Percentiles rank a stretch among this genome's conserved stretches.
phyloP scores from a whole-genome alignment of 2,113 vertebrate species.

The Caranx melampygus region DNA sequence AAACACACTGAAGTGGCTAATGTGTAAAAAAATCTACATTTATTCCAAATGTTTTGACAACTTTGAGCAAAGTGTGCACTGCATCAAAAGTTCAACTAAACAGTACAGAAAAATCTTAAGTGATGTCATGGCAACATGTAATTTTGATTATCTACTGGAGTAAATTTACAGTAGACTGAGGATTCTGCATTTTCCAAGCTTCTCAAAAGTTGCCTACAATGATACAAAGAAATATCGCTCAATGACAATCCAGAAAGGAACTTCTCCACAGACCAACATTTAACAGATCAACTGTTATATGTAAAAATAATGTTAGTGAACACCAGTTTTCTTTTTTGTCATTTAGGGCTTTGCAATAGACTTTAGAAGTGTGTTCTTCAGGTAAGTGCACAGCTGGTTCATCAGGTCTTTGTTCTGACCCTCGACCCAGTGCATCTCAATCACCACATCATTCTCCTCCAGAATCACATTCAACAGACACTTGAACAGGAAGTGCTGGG shows the following conservation, averaged over 20 bases:
- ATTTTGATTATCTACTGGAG: background rate
- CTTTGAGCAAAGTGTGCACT: slow-evolving; percentile 9
- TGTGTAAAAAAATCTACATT: slow-evolving; percentile 38
- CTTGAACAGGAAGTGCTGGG: slow-evolving; percentile 90
- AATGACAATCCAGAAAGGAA: background rate
- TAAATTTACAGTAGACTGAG: background rate
- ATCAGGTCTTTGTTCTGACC: slow-evolving; percentile 97
- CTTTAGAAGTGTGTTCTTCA: slow-evolving; percentile 92
- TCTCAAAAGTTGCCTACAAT: background rate
- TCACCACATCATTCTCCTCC: slow-evolving; percentile 83
- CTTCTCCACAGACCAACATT: background rate
- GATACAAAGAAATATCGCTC: background rate
- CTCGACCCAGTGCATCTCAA: slow-evolving; percentile 98
- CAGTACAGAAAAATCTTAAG: background rate
- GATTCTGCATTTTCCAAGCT: background rate
- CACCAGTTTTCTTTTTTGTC: background rate
- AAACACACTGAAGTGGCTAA: background rate
- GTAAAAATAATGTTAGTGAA: slow-evolving; percentile 8
- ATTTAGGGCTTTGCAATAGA: slow-evolving; percentile 79
- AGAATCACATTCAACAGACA: slow-evolving; percentile 90
- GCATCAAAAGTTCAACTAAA: slow-evolving; percentile 18
- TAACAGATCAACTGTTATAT: too few species aligned
- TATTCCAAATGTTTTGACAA: slow-evolving; percentile 54
- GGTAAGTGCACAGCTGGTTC: slow-evolving; percentile 96
- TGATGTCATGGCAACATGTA: background rate